Evolutionary conservation across 64 coral and sea anemone species (phyloP).

Genomic region (Montipora sp.): DNA sequence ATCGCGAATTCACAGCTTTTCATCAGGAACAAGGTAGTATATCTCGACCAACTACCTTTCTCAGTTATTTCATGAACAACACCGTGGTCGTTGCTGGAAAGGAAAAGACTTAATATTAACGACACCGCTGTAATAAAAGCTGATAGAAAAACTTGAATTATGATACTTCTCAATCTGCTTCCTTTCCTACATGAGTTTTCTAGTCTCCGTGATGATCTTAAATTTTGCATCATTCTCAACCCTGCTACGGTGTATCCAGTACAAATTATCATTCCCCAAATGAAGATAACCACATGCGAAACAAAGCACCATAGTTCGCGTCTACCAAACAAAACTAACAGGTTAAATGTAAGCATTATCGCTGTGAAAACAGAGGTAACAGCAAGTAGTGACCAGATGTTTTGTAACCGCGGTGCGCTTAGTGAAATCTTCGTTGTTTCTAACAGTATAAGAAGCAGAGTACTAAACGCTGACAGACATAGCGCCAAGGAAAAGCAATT

Average conservation of each 20-base stretch:
- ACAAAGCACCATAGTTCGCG: neutral
- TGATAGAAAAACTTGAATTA: neutral
- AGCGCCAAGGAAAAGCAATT: neutral
- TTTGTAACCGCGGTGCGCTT: neutral
- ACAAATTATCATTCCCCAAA: constrained; percentile 5
- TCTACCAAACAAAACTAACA: neutral
- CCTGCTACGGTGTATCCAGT: constrained; percentile 5
- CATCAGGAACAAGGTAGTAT: neutral
- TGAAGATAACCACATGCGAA: neutral
- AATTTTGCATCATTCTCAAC: constrained; percentile 9
- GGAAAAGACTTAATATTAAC: neutral
- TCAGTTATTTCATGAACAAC: neutral
- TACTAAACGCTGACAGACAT: constrained; percentile 23
- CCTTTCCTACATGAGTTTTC: neutral
- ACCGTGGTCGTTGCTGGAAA: neutral
- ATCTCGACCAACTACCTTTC: neutral
- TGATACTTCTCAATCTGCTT: neutral
- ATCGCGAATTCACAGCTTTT: neutral
- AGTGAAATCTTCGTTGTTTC: constrained; percentile 34
- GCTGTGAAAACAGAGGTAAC: neutral
- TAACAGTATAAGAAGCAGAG: constrained; percentile 22
- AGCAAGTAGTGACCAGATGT: constrained; percentile 14
- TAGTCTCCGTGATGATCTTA: constrained; percentile 5
- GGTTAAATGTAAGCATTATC: neutral
- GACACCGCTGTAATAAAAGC: neutral